A percentile compares a stretch with the other conserved stretches of the same genome.
Evolutionary conservation across 2,888 invertebrate genomes (phyloP).

Genomic region (Heliconius erato): DNA sequence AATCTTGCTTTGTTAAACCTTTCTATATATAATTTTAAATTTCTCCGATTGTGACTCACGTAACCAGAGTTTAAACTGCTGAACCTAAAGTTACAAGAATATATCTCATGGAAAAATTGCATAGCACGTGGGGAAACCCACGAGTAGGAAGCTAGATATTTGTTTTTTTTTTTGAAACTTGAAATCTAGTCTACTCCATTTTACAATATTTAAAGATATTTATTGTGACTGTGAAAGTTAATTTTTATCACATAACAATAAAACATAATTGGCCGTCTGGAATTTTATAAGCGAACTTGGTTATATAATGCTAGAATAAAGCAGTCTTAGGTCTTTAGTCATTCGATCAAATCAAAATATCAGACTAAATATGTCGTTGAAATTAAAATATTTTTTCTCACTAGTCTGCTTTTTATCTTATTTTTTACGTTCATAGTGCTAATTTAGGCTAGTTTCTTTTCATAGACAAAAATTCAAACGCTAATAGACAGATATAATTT

Average conservation of each 20-base stretch:
- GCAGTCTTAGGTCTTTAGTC: conserved; percentile 6
- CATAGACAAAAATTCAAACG: background rate
- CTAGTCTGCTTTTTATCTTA: background rate
- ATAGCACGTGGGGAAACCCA: too few relatives aligned
- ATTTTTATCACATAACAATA: background rate
- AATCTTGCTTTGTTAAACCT: background rate
- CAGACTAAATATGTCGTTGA: background rate
- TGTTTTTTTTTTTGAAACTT: background rate
- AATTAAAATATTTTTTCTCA: background rate
- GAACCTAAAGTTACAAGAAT: too few relatives aligned
- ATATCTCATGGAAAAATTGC: too few relatives aligned
- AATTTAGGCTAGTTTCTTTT: background rate
- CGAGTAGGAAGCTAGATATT: too few relatives aligned
- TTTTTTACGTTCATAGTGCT: background rate
- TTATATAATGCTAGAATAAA: conserved; percentile 27
- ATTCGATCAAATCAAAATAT: conserved; percentile 1
- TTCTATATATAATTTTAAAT: background rate
- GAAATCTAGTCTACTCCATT: background rate
- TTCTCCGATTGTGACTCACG: too few relatives aligned
- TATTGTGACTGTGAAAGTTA: too few relatives aligned
- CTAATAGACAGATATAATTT: background rate
- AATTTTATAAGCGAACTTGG: background rate
- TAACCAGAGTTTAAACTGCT: too few relatives aligned
- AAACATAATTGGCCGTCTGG: background rate
- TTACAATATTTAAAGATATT: background rate